Percentiles rank a stretch among this genome's conserved stretches.
These are phyloP conservation scores for Euplagia quadripunctaria DNA, from an alignment of 2,888 invertebrate genomes.

Conservation along the genomic window DNA sequence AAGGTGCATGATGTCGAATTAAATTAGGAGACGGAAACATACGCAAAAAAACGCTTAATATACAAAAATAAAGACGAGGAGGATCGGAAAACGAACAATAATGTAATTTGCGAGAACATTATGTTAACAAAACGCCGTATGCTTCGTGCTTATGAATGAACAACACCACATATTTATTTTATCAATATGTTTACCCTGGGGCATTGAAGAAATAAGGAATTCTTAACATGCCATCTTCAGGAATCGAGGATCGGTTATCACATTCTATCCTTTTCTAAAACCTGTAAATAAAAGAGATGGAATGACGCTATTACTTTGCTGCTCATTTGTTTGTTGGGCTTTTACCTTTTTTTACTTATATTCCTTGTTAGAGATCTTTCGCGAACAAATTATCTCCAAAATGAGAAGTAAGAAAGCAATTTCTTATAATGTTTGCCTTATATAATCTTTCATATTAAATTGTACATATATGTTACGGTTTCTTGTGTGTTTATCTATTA, in stretches of 20 bases:
- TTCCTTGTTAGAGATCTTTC: neutral
- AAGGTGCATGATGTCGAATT: conserved; percentile 1
- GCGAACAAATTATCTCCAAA: neutral
- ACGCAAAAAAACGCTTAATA: conserved; percentile 4
- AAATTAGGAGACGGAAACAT: neutral
- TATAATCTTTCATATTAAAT: neutral
- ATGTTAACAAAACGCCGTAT: conserved; percentile 25
- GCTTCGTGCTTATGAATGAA: conserved; percentile 21
- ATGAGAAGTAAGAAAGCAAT: conserved; percentile 3
- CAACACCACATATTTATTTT: conserved; percentile 21
- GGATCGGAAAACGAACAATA: conserved; percentile 7
- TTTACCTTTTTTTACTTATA: conserved; percentile 9
- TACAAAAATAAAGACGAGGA: conserved; percentile 13
- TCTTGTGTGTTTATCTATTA: neutral
- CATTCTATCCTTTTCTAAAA: conserved; percentile 31
- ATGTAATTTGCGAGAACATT: conserved; percentile 17
- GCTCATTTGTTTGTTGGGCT: conserved; percentile 19
- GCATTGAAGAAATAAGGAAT: conserved; percentile 30
- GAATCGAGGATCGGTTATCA: conserved; percentile 20
- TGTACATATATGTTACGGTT: neutral
- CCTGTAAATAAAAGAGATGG: conserved; percentile 36
- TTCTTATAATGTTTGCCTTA: neutral
- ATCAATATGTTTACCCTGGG: conserved; percentile 17
- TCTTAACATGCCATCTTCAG: conserved; percentile 45
- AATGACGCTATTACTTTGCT: conserved; percentile 26